phyloP scores from a whole-genome alignment of 2,888 invertebrate genomes.

The Tridacna gigas region DNA sequence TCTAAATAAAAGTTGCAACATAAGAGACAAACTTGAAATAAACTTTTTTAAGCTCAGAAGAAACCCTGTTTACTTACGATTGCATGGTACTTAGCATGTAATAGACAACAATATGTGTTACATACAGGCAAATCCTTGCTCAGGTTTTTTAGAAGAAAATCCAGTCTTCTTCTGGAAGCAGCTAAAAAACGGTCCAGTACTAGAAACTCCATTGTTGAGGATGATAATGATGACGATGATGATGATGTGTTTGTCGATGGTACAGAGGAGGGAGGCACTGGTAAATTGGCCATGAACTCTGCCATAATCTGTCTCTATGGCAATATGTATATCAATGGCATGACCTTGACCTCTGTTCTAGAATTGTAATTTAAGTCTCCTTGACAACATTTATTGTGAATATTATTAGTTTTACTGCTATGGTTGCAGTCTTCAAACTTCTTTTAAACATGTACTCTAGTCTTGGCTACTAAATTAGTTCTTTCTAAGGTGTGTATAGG shows the following conservation, averaged over 20 bases:
- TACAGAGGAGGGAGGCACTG: background rate
- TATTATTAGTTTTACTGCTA: background rate
- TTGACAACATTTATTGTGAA: background rate
- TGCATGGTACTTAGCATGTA: too few relatives aligned
- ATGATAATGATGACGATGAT: constrained; percentile 14
- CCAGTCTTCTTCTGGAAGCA: constrained; percentile 12
- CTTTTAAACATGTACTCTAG: too few relatives aligned
- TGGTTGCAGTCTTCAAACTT: too few relatives aligned
- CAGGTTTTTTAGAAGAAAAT: constrained; percentile 12
- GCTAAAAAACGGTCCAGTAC: constrained; percentile 13
- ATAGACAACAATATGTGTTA: background rate
- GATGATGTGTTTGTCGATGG: constrained; percentile 25
- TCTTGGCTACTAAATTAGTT: too few relatives aligned
- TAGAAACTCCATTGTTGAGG: constrained; percentile 12
- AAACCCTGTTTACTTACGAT: too few relatives aligned
- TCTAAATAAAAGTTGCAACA: too few relatives aligned
- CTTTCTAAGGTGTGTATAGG: too few relatives aligned
- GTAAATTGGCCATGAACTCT: constrained; percentile 26
- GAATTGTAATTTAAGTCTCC: background rate
- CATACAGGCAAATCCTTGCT: constrained; percentile 15
- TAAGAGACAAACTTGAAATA: too few relatives aligned
- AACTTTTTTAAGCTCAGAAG: too few relatives aligned
- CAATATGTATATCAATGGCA: background rate
- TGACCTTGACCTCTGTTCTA: background rate
- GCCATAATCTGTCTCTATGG: background rate